Evolutionary conservation across 2,888 invertebrate genomes (phyloP).

Genomic region (Melanophora roralis): DNA sequence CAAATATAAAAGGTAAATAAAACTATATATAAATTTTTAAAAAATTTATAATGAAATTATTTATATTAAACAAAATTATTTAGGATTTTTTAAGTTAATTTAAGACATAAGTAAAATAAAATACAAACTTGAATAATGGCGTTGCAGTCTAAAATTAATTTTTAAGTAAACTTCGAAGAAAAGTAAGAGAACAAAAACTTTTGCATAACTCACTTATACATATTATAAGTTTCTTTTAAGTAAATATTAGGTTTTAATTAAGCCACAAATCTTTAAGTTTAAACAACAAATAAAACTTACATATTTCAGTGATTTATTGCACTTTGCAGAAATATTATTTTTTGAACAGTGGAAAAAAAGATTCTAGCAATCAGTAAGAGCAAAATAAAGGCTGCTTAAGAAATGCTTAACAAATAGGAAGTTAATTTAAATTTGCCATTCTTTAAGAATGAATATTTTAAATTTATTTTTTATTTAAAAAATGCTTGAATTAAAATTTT

Average conservation of each 20-base stretch:
- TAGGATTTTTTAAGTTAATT: not conserved
- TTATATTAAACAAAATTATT: no score
- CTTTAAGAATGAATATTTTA: no score
- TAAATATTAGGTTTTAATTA: not conserved
- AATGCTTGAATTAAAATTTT: no score
- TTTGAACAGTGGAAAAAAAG: no score
- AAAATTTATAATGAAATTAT: no score
- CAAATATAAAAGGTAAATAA: not conserved
- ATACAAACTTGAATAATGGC: conserved; percentile 42
- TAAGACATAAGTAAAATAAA: not conserved
- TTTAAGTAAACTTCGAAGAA: conserved; percentile 20
- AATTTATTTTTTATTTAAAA: no score
- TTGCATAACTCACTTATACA: not conserved
- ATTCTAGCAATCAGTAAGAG: no score
- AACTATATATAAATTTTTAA: no score
- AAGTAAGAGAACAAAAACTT: conserved; percentile 4
- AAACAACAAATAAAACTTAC: not conserved
- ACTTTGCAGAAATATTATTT: not conserved
- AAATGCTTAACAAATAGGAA: no score
- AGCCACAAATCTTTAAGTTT: not conserved
- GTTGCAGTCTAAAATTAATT: conserved; percentile 55
- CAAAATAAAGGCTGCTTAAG: no score
- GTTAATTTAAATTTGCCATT: no score
- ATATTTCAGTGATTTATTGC: not conserved
- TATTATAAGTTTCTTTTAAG: no score